Evolutionary conservation across 2,888 invertebrate species (phyloP).

Genomic region (Lagria hirta): DNA sequence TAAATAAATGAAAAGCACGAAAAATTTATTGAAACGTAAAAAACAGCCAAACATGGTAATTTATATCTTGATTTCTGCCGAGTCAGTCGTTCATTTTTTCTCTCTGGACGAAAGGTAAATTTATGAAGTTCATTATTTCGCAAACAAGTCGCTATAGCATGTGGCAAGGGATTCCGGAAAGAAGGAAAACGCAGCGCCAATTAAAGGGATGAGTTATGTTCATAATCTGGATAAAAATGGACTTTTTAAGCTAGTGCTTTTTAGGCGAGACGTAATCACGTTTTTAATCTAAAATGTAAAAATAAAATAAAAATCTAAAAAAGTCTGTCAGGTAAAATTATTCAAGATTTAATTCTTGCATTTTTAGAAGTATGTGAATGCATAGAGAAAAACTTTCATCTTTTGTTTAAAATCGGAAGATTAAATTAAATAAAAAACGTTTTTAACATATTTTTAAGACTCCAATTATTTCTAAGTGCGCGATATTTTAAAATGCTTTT

Average conservation of each 20-base stretch:
- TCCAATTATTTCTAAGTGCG: too few relatives aligned
- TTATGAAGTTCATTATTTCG: constrained; percentile 48
- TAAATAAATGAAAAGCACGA: not conserved
- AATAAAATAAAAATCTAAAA: too few relatives aligned
- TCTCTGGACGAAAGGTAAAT: constrained; percentile 41
- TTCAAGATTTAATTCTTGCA: too few relatives aligned
- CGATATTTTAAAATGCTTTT: too few relatives aligned
- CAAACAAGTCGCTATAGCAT: constrained; percentile 42
- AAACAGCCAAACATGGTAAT: constrained; percentile 25
- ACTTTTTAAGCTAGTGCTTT: constrained; percentile 34
- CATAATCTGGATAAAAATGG: constrained; percentile 41
- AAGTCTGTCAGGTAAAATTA: too few relatives aligned
- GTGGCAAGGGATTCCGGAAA: constrained; percentile 33
- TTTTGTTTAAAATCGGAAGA: too few relatives aligned
- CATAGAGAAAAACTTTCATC: too few relatives aligned
- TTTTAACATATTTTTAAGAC: too few relatives aligned
- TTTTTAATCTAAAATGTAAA: constrained; percentile 38
- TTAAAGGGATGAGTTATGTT: constrained; percentile 37
- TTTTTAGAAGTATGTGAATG: too few relatives aligned
- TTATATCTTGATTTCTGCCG: constrained; percentile 39
- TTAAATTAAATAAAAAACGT: too few relatives aligned
- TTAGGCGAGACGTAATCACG: constrained; percentile 33
- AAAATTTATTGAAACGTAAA: too few relatives aligned
- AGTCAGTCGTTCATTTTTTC: constrained; percentile 42
- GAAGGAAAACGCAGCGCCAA: constrained; percentile 29